A percentile compares a stretch with the other conserved stretches of the same genome.
phyloP scores from a whole-genome alignment of 2,888 invertebrate genomes.

The Amiota minor region DNA sequence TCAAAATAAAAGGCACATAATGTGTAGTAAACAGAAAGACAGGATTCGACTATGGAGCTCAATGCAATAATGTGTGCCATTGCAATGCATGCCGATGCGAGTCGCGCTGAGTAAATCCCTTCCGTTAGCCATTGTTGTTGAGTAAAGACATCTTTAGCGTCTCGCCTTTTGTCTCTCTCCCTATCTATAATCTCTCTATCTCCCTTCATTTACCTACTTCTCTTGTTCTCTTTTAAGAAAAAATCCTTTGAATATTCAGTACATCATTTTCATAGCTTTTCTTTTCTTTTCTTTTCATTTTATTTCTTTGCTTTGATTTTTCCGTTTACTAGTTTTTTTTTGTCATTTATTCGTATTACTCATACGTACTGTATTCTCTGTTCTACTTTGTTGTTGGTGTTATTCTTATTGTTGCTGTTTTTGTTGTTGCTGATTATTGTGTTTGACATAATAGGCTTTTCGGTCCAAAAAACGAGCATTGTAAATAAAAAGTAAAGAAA shows the following conservation, averaged over 20 bases:
- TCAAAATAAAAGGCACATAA: constrained; percentile 16
- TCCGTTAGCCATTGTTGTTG: constrained; percentile 21
- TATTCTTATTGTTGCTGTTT: constrained; percentile 44
- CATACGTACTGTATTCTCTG: constrained; percentile 54
- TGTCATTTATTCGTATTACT: constrained; percentile 40
- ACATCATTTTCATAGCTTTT: constrained; percentile 52
- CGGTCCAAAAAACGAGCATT: constrained; percentile 56
- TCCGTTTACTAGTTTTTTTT: constrained; percentile 36
- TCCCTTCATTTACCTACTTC: constrained; percentile 33
- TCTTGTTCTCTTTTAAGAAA: constrained; percentile 40
- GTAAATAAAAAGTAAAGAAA: constrained; percentile 38
- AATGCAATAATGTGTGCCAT: no score
- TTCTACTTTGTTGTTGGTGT: constrained; percentile 24
- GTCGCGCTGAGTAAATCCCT: constrained; percentile 19
- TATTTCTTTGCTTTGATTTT: constrained; percentile 1
- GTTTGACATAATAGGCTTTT: constrained; percentile 67
- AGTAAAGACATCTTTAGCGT: neutral
- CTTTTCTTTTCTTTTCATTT: constrained; percentile 15
- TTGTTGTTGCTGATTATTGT: constrained; percentile 61
- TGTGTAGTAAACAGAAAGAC: neutral
- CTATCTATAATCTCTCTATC: neutral
- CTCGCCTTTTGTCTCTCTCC: no score
- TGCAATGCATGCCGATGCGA: constrained; percentile 15
- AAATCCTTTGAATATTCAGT: constrained; percentile 56
- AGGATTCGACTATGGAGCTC: no score